These are phyloP conservation scores for Stegana nigrithorax DNA, from an alignment of 2,888 invertebrate genomes.

Conservation along the genomic window DNA sequence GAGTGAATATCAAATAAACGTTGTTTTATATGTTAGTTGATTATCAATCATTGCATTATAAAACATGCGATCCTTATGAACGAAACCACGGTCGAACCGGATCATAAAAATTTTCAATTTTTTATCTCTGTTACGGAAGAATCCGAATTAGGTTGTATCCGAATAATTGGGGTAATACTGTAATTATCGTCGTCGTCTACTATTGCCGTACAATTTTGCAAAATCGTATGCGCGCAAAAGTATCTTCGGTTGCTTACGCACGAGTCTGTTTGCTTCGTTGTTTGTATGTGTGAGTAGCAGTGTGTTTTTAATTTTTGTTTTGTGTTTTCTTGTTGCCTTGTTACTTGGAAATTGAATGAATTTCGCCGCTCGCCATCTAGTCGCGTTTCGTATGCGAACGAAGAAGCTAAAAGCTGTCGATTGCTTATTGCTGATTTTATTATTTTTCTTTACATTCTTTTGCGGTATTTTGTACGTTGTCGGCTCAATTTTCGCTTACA, in stretches of 20 bases:
- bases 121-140: too few relatives aligned
- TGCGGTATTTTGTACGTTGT: too few relatives aligned
- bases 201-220: constrained; percentile 18
- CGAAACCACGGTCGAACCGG: too few relatives aligned
- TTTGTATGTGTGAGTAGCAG: not conserved
- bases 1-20: too few relatives aligned
- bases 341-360: constrained; percentile 64
- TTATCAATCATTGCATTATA: too few relatives aligned
- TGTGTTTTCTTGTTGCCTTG: constrained; percentile 28
- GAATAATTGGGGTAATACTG: too few relatives aligned
- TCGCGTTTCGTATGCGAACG: constrained; percentile 58
- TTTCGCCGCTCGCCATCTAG: constrained; percentile 60
- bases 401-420: constrained; percentile 17
- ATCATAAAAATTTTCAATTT: too few relatives aligned
- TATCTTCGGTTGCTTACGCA: too few relatives aligned
- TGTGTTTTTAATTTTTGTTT: too few relatives aligned
- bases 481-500: not conserved
- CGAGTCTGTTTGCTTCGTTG: not conserved
- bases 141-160: too few relatives aligned
- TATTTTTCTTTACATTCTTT: not conserved
- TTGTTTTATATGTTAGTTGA: too few relatives aligned
- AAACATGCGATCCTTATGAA: too few relatives aligned
- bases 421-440: not conserved
- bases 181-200: constrained; percentile 41
- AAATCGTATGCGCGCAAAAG: not conserved